These are phyloP conservation scores for Camelus dromedarius DNA, from an alignment of 2,113 vertebrate species.

Conservation along the genomic window DNA sequence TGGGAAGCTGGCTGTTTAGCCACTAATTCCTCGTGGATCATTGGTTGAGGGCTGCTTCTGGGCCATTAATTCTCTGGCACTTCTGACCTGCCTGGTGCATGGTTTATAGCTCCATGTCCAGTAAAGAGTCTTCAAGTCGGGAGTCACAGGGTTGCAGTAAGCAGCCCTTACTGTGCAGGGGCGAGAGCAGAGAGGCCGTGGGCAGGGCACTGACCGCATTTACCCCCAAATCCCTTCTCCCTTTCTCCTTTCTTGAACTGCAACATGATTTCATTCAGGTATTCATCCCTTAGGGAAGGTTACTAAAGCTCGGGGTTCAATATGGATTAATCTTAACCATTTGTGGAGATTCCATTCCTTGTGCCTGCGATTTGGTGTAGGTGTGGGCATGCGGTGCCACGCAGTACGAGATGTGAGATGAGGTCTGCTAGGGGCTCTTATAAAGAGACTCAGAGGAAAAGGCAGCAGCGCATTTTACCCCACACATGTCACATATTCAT, in stretches of 20 bases:
- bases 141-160: neutral
- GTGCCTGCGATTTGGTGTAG: neutral
- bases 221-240: neutral
- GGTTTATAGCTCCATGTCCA: neutral
- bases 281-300: neutral
- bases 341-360: neutral
- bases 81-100: neutral
- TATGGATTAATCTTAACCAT: neutral
- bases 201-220: neutral
- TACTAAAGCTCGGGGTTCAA: neutral
- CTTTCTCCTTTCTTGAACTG: neutral
- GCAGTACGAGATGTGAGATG: neutral
- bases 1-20: neutral
- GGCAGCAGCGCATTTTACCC: neutral
- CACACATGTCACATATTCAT: neutral
- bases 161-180: neutral
- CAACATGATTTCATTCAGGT: neutral
- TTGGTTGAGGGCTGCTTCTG: slow-evolving; percentile 3
- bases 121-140: neutral
- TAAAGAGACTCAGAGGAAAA: neutral
- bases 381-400: neutral
- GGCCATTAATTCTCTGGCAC: neutral
- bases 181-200: neutral
- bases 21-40: neutral
- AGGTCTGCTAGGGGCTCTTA: neutral